Conservation (phyloP, 2,113 vertebrate genomes). For the Aleadryas rufinucha region DNA sequence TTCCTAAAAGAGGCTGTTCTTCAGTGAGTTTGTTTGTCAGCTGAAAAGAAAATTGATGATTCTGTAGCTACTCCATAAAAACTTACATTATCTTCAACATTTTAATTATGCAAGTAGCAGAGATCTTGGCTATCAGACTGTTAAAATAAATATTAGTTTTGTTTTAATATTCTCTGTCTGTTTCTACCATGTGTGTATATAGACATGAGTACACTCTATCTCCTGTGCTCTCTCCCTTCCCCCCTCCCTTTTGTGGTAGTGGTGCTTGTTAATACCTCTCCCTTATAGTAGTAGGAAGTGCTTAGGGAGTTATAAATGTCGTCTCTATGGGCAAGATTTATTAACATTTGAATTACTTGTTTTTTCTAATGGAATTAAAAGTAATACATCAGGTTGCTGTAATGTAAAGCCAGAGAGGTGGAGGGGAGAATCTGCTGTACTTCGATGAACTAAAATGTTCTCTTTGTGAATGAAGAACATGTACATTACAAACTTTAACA, state of each 20-base stretch:
- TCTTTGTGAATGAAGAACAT: background rate
- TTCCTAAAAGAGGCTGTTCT: background rate
- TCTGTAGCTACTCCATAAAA: background rate
- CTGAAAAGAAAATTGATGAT: background rate
- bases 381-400: background rate
- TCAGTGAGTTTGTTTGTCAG: background rate
- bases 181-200: background rate
- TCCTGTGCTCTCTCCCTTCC: background rate
- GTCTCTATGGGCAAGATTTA: background rate
- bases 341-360: background rate
- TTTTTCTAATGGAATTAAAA: background rate
- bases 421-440: background rate
- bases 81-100: background rate
- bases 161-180: background rate
- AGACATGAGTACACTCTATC: background rate
- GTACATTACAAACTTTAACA: background rate
- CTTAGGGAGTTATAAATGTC: background rate
- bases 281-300: accelerated
- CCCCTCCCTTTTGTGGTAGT: background rate
- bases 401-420: background rate
- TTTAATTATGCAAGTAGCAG: background rate
- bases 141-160: background rate
- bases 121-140: background rate
- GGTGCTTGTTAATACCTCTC: background rate
- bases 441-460: background rate